phyloP scores from a whole-genome alignment of 2,888 invertebrate species.

The Cartodere bifasciata region DNA sequence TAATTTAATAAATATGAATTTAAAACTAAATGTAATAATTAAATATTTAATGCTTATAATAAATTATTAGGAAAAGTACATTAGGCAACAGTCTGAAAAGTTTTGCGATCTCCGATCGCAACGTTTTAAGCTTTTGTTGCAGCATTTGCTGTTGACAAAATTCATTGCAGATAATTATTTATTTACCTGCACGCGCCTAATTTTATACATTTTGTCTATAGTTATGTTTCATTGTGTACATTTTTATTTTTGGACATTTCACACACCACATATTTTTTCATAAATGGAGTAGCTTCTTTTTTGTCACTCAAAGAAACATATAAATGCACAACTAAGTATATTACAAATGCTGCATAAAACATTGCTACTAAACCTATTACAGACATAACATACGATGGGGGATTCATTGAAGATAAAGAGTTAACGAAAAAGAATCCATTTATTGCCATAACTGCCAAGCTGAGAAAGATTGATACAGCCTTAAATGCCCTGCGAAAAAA shows the following conservation, averaged over 20 bases:
- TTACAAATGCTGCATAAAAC: constrained; percentile 18
- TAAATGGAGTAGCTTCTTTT: constrained; percentile 14
- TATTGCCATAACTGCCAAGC: constrained; percentile 56
- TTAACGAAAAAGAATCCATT: constrained; percentile 66
- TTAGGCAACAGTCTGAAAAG: too few relatives aligned
- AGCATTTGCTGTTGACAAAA: too few relatives aligned
- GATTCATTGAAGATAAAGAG: constrained; percentile 38
- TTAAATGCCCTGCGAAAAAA: constrained; percentile 51
- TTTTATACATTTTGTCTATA: too few relatives aligned
- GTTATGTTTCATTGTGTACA: too few relatives aligned
- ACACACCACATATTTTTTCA: constrained; percentile 20
- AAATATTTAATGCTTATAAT: too few relatives aligned
- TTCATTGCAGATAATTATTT: too few relatives aligned
- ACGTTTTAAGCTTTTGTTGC: too few relatives aligned
- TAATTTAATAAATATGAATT: too few relatives aligned
- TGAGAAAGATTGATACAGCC: constrained; percentile 48
- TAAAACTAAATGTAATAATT: too few relatives aligned
- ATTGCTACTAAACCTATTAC: constrained; percentile 16
- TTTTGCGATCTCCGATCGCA: too few relatives aligned
- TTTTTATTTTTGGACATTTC: constrained; percentile 10
- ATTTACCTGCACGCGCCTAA: too few relatives aligned
- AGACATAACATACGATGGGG: constrained; percentile 16
- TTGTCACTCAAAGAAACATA: constrained; percentile 19
- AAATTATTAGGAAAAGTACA: too few relatives aligned
- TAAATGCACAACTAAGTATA: constrained; percentile 21